Percentiles rank a stretch among this genome's conserved stretches.
These are phyloP conservation scores for Physeter macrocephalus DNA, from an alignment of 2,113 vertebrate genomes.

Conservation along the genomic window DNA sequence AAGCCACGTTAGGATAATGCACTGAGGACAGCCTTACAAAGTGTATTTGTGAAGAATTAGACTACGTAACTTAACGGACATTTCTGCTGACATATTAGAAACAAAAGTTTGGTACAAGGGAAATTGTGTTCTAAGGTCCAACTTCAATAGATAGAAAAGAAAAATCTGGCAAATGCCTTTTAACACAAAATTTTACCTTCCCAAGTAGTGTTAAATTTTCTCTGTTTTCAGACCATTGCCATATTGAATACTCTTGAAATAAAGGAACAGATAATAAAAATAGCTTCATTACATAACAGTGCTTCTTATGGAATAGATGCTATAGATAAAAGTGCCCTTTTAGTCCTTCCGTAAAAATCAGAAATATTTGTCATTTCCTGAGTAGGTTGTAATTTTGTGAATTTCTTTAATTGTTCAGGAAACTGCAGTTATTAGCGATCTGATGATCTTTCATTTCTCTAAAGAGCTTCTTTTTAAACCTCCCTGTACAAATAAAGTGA, in stretches of 20 bases:
- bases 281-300: slow-evolving; percentile 21
- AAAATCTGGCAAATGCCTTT: background rate
- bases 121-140: background rate
- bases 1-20: slow-evolving; percentile 64
- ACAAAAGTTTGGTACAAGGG: slow-evolving; percentile 8
- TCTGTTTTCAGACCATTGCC: background rate
- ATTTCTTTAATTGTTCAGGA: slow-evolving; percentile 65
- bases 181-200: background rate
- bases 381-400: slow-evolving; percentile 17
- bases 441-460: slow-evolving; percentile 70
- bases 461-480: slow-evolving; percentile 46
- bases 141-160: background rate
- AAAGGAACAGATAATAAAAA: slow-evolving; percentile 40
- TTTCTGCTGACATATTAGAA: slow-evolving; percentile 47
- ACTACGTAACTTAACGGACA: background rate
- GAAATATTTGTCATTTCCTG: slow-evolving; percentile 62
- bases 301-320: background rate
- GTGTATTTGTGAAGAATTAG: slow-evolving; percentile 56
- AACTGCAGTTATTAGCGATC: slow-evolving; percentile 63
- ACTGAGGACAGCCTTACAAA: slow-evolving; percentile 17
- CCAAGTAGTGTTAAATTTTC: background rate
- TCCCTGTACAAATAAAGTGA: slow-evolving; percentile 55
- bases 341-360: slow-evolving; percentile 45
- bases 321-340: slow-evolving; percentile 57
- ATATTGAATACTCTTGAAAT: slow-evolving; percentile 10